Evolutionary conservation across 2,113 vertebrate genomes (phyloP).

Genomic region (Antennarius striatus): DNA sequence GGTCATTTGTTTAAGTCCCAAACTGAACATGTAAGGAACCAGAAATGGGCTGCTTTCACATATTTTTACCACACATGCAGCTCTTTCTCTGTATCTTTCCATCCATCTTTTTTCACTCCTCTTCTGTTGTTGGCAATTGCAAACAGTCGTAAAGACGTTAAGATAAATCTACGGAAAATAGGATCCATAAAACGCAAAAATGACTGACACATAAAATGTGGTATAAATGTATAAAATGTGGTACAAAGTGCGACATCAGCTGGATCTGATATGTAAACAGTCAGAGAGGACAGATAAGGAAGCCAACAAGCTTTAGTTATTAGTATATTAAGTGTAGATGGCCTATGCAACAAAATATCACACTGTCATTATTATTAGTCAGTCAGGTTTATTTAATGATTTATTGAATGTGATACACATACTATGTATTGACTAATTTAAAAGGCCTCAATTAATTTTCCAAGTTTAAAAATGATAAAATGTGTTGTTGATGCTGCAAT

Average conservation of each 20-base stretch:
- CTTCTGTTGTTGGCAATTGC: conserved; percentile 3
- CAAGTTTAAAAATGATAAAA: too few relatives aligned
- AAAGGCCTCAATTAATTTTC: too few relatives aligned
- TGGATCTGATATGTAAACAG: conserved; percentile 25
- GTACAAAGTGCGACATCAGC: conserved; percentile 36
- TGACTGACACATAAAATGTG: not conserved
- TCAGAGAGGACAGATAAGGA: conserved; percentile 35
- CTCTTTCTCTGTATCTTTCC: not conserved
- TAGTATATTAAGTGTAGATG: conserved; percentile 7
- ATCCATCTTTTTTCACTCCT: not conserved
- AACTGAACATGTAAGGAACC: too few relatives aligned
- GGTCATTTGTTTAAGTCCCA: too few relatives aligned
- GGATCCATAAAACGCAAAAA: conserved; percentile 55
- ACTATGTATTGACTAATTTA: not conserved
- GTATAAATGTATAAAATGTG: too few relatives aligned
- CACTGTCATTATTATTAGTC: too few relatives aligned
- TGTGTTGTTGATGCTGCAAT: too few relatives aligned
- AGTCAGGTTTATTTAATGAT: too few relatives aligned
- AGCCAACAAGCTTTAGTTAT: conserved; percentile 12
- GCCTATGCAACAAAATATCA: not conserved
- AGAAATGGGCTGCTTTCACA: not conserved
- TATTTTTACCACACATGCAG: not conserved
- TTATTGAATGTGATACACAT: too few relatives aligned
- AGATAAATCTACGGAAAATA: conserved; percentile 32
- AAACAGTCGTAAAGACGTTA: conserved; percentile 51